Conservation (phyloP, 2,888 invertebrate genomes). For the Dromius quadrimaculatus region DNA sequence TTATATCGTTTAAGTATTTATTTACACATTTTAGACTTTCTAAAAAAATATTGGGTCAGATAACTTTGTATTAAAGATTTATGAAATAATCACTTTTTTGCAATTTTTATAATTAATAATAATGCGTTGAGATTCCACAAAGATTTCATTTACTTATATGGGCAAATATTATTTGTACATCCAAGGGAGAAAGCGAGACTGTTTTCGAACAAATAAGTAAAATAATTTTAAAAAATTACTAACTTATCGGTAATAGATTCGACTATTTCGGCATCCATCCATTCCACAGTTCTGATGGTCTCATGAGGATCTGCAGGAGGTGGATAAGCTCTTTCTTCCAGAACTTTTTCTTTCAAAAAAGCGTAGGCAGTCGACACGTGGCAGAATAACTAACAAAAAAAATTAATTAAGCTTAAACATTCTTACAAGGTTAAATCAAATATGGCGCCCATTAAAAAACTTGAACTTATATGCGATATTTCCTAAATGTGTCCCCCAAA, state of each 20-base stretch:
- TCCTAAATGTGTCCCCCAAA: neutral
- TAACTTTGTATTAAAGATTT: too few species aligned
- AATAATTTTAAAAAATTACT: conserved; percentile 56
- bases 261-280: conserved; percentile 81
- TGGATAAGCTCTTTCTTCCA: conserved; percentile 89
- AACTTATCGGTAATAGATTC: conserved; percentile 74
- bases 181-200: too few species aligned
- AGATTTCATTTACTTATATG: too few species aligned
- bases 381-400: conserved; percentile 51
- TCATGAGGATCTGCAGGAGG: conserved; percentile 83
- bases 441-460: neutral
- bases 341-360: conserved; percentile 83
- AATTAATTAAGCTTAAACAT: neutral
- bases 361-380: conserved; percentile 94
- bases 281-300: conserved; percentile 82
- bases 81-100: too few species aligned
- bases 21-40: conserved; percentile 6
- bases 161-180: too few species aligned
- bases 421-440: neutral
- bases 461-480: too few species aligned
- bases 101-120: too few species aligned
- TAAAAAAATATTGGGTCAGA: conserved; percentile 19
- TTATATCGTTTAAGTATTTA: neutral
- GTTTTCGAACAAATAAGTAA: too few species aligned
- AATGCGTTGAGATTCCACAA: too few species aligned